Percentiles rank a stretch among this genome's conserved stretches.
These are phyloP conservation scores for Ernsta delagoae DNA, from an alignment of 2,888 invertebrate species.

Conservation along the genomic window DNA sequence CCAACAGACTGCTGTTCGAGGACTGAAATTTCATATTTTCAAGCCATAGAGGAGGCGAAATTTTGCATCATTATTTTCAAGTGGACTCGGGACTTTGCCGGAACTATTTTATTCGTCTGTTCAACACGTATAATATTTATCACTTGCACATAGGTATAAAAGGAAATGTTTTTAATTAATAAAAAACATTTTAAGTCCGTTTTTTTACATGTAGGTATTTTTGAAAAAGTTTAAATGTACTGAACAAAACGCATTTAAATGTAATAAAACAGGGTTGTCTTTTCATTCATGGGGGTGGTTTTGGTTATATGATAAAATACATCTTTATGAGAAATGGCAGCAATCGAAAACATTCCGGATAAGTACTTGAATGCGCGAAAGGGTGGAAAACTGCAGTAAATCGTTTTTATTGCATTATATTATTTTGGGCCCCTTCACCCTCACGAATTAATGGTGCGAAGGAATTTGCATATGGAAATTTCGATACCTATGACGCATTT, in stretches of 20 bases:
- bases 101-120: not conserved
- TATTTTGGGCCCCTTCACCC: constrained; percentile 54
- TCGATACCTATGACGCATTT: constrained; percentile 24
- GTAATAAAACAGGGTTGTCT: no score
- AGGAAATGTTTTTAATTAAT: no score
- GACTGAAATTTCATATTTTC: not conserved
- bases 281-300: constrained; percentile 5
- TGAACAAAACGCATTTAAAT: no score
- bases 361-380: constrained; percentile 50
- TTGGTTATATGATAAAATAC: constrained; percentile 13
- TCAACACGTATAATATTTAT: not conserved
- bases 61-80: constrained; percentile 11
- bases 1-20: not conserved
- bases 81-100: not conserved
- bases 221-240: no score
- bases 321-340: constrained; percentile 51
- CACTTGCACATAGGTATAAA: no score
- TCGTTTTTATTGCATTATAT: constrained; percentile 79
- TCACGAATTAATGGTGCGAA: constrained; percentile 59
- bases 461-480: constrained; percentile 71
- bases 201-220: no score
- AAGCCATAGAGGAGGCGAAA: not conserved
- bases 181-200: no score
- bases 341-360: constrained; percentile 56
- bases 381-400: constrained; percentile 73